Evolutionary conservation across 30 jellyfish, hydroid and myxozoan species (phyloP).

Genomic region (Chironex yamaguchii): DNA sequence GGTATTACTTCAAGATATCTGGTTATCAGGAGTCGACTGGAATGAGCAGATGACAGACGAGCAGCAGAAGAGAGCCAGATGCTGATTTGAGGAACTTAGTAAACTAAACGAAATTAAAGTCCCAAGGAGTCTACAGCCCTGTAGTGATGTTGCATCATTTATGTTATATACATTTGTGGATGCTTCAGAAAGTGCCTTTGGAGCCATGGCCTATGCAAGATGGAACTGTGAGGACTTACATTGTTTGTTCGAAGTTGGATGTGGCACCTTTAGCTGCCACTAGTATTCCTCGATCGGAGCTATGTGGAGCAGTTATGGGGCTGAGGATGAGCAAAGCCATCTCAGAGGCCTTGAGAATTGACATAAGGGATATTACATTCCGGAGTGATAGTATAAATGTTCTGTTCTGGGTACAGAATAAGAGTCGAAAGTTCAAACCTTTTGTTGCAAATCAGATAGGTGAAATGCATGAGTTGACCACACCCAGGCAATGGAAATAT

Average conservation of each 20-base stretch:
- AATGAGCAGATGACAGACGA: slow-evolving; percentile 34
- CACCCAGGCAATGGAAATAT: slow-evolving; percentile 58
- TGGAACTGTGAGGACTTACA: background rate
- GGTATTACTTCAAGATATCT: slow-evolving; percentile 1
- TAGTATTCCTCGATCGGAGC: slow-evolving; percentile 56
- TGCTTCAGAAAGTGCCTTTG: slow-evolving; percentile 53
- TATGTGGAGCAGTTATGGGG: slow-evolving; percentile 43
- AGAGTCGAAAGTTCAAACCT: slow-evolving; percentile 30
- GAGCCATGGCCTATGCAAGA: slow-evolving; percentile 40
- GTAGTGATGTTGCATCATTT: background rate
- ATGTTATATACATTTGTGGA: slow-evolving; percentile 36
- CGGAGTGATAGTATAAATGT: slow-evolving; percentile 59
- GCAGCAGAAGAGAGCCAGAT: background rate
- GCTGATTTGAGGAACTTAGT: slow-evolving; percentile 17
- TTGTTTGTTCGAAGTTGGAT: slow-evolving; percentile 35
- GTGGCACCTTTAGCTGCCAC: slow-evolving; percentile 65
- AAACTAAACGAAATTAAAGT: slow-evolving; percentile 3
- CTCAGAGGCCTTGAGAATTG: slow-evolving; percentile 22
- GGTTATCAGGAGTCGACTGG: slow-evolving; percentile 39
- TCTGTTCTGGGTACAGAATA: slow-evolving; percentile 60
- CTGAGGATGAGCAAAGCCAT: slow-evolving; percentile 2
- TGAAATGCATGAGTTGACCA: slow-evolving; percentile 25
- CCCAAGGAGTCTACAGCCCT: slow-evolving; percentile 25
- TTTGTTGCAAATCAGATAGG: slow-evolving; percentile 59
- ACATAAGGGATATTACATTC: slow-evolving; percentile 12